Conservation (phyloP, 2,888 invertebrate species). For the Drosophila leonis region DNA sequence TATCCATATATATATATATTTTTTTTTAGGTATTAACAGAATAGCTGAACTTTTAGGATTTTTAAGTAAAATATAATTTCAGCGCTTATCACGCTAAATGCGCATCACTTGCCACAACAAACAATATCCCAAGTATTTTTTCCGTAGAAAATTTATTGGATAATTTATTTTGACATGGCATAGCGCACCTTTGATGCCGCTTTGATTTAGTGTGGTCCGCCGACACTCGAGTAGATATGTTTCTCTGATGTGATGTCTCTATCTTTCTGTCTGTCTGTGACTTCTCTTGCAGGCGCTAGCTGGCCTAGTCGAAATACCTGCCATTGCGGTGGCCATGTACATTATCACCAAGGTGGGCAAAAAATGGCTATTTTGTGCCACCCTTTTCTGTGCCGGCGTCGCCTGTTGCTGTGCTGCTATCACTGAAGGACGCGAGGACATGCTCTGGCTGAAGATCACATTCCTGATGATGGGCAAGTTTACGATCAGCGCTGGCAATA, state of each 20-base stretch:
- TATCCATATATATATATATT: neutral
- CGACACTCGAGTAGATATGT: slow-evolving; percentile 48
- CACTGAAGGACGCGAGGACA: slow-evolving; percentile 86
- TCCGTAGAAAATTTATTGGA: slow-evolving; percentile 65
- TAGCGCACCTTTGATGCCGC: slow-evolving; percentile 71
- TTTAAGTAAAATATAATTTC: neutral
- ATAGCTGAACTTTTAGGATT: neutral
- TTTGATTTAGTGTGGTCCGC: slow-evolving; percentile 67
- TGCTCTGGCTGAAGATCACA: slow-evolving; percentile 90
- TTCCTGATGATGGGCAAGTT: slow-evolving; percentile 93
- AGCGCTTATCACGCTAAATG: slow-evolving; percentile 27
- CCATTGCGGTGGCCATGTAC: slow-evolving; percentile 91
- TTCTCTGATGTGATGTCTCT: slow-evolving; percentile 15
- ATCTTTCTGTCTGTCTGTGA: neutral
- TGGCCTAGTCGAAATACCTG: slow-evolving; percentile 92
- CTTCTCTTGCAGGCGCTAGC: slow-evolving; percentile 86
- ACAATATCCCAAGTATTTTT: slow-evolving; percentile 41
- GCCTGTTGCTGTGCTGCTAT: slow-evolving; percentile 89
- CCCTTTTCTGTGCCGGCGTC: slow-evolving; percentile 89
- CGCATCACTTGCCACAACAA: slow-evolving; percentile 43
- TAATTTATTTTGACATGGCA: slow-evolving; percentile 76
- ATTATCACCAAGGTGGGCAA: slow-evolving; percentile 91
- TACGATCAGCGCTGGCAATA: slow-evolving; percentile 91
- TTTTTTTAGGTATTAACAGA: neutral
- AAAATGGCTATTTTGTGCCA: slow-evolving; percentile 90